Evolutionary conservation across 2,797 vertebrate species (phyloP).

Genomic region (Falco berigora): DNA sequence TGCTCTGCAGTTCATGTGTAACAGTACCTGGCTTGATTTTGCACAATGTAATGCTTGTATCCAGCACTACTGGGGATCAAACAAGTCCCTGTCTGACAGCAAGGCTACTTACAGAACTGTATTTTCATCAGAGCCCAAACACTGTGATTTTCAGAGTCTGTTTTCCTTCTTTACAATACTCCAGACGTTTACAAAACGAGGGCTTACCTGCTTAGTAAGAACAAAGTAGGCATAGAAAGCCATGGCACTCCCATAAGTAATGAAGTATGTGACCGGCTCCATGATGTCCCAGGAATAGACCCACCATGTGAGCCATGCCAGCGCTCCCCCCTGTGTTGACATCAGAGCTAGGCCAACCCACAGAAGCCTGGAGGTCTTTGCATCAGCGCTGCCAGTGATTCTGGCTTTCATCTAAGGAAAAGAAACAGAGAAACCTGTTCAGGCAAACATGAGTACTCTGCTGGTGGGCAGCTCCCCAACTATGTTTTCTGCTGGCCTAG

Average conservation of each 20-base stretch:
- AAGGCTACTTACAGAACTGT: neutral
- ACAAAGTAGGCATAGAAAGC: constrained; percentile 87
- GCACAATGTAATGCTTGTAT: neutral
- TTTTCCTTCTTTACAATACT: neutral
- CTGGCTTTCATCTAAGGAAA: constrained; percentile 78
- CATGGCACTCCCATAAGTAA: constrained; percentile 89
- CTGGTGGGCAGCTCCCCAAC: neutral
- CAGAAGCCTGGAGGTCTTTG: constrained; percentile 72
- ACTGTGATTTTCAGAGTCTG: neutral
- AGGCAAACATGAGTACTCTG: neutral
- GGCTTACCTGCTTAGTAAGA: constrained; percentile 86
- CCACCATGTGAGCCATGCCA: constrained; percentile 98
- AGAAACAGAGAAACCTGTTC: neutral
- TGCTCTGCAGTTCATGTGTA: neutral
- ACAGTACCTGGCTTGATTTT: neutral
- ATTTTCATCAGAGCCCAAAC: neutral
- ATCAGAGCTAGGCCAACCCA: constrained; percentile 88
- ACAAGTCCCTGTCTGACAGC: neutral
- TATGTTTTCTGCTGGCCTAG: neutral
- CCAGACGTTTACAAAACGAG: neutral
- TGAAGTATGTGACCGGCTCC: constrained; percentile 94
- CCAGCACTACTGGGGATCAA: neutral
- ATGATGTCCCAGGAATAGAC: constrained; percentile 98
- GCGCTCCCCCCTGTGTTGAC: constrained; percentile 85
- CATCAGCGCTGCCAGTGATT: constrained; percentile 73